These are phyloP conservation scores for Neotoma lepida DNA, from an alignment of 2,113 vertebrate species.

Conservation along the genomic window DNA sequence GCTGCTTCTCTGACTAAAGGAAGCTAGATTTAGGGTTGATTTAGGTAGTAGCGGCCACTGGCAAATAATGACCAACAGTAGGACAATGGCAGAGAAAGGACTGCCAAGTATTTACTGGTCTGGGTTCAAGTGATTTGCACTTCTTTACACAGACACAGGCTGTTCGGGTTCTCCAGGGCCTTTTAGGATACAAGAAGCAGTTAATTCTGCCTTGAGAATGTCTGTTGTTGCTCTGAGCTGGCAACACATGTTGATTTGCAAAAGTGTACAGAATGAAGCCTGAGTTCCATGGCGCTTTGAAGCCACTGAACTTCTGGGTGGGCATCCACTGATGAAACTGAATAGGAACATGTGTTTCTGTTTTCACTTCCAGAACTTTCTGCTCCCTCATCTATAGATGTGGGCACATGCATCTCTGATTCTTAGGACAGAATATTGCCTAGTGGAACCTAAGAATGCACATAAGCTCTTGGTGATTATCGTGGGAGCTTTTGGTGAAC, in stretches of 20 bases:
- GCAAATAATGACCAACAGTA: neutral
- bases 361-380: constrained; percentile 8
- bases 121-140: neutral
- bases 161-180: neutral
- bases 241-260: neutral
- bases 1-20: neutral
- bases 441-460: neutral
- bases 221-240: neutral
- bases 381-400: neutral
- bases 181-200: neutral
- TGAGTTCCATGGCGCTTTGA: neutral
- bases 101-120: neutral
- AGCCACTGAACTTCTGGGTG: neutral
- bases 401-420: neutral
- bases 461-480: neutral
- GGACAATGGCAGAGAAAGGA: neutral
- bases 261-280: neutral
- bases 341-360: neutral
- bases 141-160: neutral
- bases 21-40: neutral
- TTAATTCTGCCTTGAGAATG: neutral
- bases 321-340: neutral
- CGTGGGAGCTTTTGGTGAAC: neutral
- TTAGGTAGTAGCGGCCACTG: neutral
- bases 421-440: neutral